Percentiles rank a stretch among this genome's conserved stretches.
Evolutionary conservation across 2,113 vertebrate genomes (phyloP).

Genomic region (Cardinalis cardinalis): DNA sequence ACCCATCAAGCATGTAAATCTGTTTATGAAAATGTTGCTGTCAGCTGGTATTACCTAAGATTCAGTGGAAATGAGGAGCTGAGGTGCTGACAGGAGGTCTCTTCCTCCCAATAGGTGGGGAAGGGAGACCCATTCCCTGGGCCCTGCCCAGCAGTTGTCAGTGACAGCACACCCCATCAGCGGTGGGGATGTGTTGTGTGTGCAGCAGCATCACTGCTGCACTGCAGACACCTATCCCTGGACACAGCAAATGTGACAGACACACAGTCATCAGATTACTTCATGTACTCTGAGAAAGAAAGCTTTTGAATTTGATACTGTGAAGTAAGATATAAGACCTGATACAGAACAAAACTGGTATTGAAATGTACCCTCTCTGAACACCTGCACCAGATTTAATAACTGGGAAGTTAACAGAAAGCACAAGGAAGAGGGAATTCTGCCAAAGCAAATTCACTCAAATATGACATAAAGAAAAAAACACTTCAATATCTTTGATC

Average conservation of each 20-base stretch:
- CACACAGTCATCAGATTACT: neutral
- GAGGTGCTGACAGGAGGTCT: neutral
- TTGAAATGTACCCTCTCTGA: neutral
- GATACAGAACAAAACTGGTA: neutral
- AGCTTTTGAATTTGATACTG: neutral
- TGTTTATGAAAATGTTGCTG: neutral
- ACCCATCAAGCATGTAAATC: accelerated
- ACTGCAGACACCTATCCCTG: neutral
- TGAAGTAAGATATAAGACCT: neutral
- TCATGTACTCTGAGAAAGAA: neutral
- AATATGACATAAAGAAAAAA: neutral
- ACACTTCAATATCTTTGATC: neutral
- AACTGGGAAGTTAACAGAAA: neutral
- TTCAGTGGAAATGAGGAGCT: neutral
- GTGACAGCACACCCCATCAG: neutral
- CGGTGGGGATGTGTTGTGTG: accelerated
- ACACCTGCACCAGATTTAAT: neutral
- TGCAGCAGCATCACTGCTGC: neutral
- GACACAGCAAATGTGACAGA: neutral
- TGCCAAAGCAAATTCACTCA: neutral
- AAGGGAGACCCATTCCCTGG: neutral
- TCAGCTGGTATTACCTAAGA: neutral
- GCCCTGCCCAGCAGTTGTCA: neutral
- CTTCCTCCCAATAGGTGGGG: accelerated
- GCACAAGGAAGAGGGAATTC: neutral